These are phyloP conservation scores for Laothoe populi DNA, from an alignment of 2,888 invertebrate species.

Conservation along the genomic window DNA sequence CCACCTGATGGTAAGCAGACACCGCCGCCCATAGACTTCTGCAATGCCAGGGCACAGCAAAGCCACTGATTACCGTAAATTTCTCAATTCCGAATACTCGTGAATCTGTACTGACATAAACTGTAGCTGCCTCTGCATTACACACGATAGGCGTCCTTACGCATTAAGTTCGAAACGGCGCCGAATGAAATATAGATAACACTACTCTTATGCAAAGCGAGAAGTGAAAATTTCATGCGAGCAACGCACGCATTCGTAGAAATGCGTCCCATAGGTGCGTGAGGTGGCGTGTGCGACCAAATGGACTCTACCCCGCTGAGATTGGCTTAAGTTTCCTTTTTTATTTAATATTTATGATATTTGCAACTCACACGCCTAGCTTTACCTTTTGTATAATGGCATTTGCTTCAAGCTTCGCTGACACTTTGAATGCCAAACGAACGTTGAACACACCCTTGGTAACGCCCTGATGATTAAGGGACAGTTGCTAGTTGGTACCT, in stretches of 20 bases:
- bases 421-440: conserved; percentile 67
- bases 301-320: conserved; percentile 72
- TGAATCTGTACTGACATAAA: conserved; percentile 34
- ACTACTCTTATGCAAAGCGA: conserved; percentile 73
- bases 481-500: conserved; percentile 25
- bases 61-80: no score
- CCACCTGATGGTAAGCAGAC: no score
- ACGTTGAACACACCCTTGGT: conserved; percentile 54
- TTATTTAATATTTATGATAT: conserved; percentile 80
- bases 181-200: conserved; percentile 74
- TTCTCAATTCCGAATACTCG: conserved; percentile 32
- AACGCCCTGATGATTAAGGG: conserved; percentile 53
- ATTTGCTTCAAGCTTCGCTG: conserved; percentile 67
- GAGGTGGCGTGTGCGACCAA: conserved; percentile 60
- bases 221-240: conserved; percentile 71
- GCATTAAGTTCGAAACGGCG: conserved; percentile 62
- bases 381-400: conserved; percentile 72
- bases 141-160: conserved; percentile 71
- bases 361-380: conserved; percentile 65
- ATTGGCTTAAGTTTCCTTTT: conserved; percentile 75
- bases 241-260: conserved; percentile 62
- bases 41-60: no score
- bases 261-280: conserved; percentile 67
- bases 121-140: conserved; percentile 45
- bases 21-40: no score